Percentiles rank a stretch among this genome's conserved stretches.
Evolutionary conservation across 2,888 invertebrate species (phyloP).

Genomic region (Aspidiotus destructor): DNA sequence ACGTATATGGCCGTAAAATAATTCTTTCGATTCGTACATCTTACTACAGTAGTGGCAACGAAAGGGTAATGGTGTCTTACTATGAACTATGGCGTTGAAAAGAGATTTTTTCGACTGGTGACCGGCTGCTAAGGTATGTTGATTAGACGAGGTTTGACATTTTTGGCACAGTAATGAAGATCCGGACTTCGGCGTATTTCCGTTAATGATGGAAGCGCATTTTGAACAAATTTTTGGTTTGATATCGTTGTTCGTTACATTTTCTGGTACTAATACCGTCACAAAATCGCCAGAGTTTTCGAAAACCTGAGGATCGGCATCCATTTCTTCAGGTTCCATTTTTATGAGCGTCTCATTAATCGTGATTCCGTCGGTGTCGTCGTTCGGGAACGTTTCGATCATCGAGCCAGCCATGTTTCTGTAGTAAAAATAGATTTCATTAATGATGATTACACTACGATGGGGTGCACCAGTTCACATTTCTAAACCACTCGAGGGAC

Average conservation of each 20-base stretch:
- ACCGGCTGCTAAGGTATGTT: not conserved
- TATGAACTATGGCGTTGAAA: constrained; percentile 19
- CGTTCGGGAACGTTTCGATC: no score
- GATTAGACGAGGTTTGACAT: constrained; percentile 5
- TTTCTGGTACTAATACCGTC: constrained; percentile 25
- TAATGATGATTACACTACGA: no score
- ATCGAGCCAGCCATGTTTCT: no score
- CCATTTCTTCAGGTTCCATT: constrained; percentile 22
- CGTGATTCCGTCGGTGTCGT: constrained; percentile 10
- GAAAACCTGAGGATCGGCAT: not conserved
- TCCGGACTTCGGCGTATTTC: not conserved
- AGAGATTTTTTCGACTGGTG: constrained; percentile 19
- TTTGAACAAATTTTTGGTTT: constrained; percentile 16
- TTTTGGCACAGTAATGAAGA: not conserved
- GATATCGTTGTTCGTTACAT: not conserved
- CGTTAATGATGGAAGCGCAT: constrained; percentile 11
- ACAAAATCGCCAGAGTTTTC: constrained; percentile 18
- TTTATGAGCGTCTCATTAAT: constrained; percentile 24
- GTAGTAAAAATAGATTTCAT: no score
- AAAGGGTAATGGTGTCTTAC: constrained; percentile 21
- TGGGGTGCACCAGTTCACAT: no score
- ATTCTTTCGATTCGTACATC: constrained; percentile 22
- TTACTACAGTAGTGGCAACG: constrained; percentile 29
- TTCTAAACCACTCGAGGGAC: no score
- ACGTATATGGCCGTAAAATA: constrained; percentile 26